A percentile compares a stretch with the other conserved stretches of the same genome.
Conservation (phyloP, 1,140 invertebrate genomes). For the Drosophila ohnishii region DNA sequence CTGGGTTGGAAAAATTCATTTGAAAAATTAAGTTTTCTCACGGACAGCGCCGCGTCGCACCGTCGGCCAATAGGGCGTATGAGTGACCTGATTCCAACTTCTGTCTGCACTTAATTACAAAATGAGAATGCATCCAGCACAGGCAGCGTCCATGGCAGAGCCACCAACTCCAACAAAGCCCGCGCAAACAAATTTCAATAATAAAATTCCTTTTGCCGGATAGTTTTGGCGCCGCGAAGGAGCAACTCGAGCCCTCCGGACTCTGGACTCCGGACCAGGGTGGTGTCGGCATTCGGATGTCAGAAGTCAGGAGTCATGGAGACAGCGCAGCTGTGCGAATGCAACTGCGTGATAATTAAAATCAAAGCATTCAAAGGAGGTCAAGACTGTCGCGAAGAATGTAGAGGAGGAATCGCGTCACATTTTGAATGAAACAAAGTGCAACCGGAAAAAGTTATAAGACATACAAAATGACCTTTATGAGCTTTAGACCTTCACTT, state of each 20-base stretch:
- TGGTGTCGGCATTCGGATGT: slow-evolving; percentile 2
- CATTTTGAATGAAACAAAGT: neutral
- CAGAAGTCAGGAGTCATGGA: slow-evolving; percentile 19
- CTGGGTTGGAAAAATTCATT: slow-evolving; percentile 64
- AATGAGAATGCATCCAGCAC: slow-evolving; percentile 56
- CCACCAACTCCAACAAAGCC: slow-evolving; percentile 48
- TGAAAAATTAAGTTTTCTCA: slow-evolving; percentile 60
- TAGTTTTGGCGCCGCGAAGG: slow-evolving; percentile 46
- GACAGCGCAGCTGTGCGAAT: slow-evolving; percentile 37
- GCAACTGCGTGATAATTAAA: slow-evolving; percentile 51
- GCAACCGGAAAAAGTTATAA: neutral
- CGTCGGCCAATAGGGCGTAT: slow-evolving; percentile 52
- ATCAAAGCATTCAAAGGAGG: slow-evolving; percentile 44
- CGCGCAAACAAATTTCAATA: slow-evolving; percentile 72
- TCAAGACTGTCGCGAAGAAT: slow-evolving; percentile 16
- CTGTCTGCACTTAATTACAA: slow-evolving; percentile 77
- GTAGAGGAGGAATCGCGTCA: neutral
- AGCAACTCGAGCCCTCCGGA: slow-evolving; percentile 5
- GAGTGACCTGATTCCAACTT: slow-evolving; percentile 73
- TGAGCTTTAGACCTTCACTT: too few relatives aligned
- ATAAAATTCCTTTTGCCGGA: slow-evolving; percentile 56
- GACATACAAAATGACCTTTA: too few relatives aligned
- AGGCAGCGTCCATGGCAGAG: slow-evolving; percentile 30
- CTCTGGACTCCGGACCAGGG: neutral
- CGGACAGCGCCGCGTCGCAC: slow-evolving; percentile 20